These are phyloP conservation scores for Rotaria magnacalcarata DNA, from an alignment of 2,888 invertebrate species.

Conservation along the genomic window DNA sequence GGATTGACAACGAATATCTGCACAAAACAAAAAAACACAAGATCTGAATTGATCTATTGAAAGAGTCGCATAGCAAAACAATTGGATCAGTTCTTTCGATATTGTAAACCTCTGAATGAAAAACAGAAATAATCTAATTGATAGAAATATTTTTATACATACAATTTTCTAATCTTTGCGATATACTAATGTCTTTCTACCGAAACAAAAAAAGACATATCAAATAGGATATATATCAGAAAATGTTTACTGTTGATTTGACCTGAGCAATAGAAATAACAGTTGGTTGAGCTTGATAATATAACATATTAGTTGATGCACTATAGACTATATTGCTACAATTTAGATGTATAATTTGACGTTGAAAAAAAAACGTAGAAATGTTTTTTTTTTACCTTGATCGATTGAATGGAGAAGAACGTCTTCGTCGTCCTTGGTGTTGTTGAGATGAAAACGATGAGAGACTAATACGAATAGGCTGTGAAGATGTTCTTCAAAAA, in stretches of 20 bases:
- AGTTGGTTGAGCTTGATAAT: too few species aligned
- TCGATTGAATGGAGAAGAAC: not conserved
- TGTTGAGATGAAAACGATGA: not conserved
- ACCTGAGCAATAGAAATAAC: not conserved
- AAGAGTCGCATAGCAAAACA: too few species aligned
- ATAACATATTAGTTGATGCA: not conserved
- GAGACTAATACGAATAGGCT: not conserved
- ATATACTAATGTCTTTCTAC: not conserved
- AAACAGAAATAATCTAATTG: too few species aligned
- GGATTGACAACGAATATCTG: not conserved
- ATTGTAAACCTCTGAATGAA: too few species aligned
- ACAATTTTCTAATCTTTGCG: not conserved
- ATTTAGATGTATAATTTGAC: not conserved
- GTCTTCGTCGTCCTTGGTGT: not conserved
- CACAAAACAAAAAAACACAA: not conserved
- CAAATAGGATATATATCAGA: not conserved
- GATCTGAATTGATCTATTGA: too few species aligned
- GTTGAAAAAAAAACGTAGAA: not conserved
- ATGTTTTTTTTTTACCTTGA: too few species aligned
- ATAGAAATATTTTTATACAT: not conserved
- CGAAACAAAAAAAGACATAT: not conserved
- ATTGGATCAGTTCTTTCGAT: too few species aligned
- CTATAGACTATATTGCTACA: not conserved
- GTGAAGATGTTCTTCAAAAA: not conserved
- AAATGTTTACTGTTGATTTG: not conserved